Evolutionary conservation across 1,140 invertebrate species (phyloP), one percentile per base, ranked within the genome.

Genomic region (Whitmania pigra): DNA sequence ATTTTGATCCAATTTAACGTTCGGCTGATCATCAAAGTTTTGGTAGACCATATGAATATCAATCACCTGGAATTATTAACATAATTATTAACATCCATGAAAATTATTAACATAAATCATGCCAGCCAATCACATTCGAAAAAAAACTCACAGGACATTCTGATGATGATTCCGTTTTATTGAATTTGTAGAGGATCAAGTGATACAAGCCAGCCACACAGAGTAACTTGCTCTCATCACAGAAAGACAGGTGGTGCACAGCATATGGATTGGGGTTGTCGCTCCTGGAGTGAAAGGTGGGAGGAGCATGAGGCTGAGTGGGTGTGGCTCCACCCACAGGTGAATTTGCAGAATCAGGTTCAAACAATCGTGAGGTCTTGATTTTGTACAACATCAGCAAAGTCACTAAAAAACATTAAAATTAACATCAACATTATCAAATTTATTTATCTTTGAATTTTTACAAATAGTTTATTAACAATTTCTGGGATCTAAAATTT

Each of bases 211-310:
- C 57, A 31, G 13, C 22, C 22, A 63, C 57, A 18, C 22, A 22
- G 11, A 63, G 20, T 18, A 63, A 63, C 57, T 63, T 63, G 57
- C 57, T 63, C 6, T 25, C 57, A 31, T 63, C 57, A 15, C 57
- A 63, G 29, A 63, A 63, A 13, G 57, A 63, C 22, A 63, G 11
- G 57, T 63, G 22, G 18, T 22, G 22, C 9, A 63, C 15, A 18
- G 57, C 22, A 17, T 25, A 63, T 2, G 22, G 57, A 31, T 22
- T 25, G 7, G 57, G 29, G 9, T 22, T 63, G 5, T 25, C 57
- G 20, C 6, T 63, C 22, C 11, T 63, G 5, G 20, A 17, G 57
- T 17, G 57, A 31, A 31, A 22, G 57, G 57, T 25, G 29, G 29
- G 29, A 4, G 57, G 29, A 25, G 57, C 11, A 2, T 7, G 29